These are phyloP conservation scores for Accipiter cooperii DNA, from an alignment of 2,113 vertebrate species.

Conservation along the genomic window DNA sequence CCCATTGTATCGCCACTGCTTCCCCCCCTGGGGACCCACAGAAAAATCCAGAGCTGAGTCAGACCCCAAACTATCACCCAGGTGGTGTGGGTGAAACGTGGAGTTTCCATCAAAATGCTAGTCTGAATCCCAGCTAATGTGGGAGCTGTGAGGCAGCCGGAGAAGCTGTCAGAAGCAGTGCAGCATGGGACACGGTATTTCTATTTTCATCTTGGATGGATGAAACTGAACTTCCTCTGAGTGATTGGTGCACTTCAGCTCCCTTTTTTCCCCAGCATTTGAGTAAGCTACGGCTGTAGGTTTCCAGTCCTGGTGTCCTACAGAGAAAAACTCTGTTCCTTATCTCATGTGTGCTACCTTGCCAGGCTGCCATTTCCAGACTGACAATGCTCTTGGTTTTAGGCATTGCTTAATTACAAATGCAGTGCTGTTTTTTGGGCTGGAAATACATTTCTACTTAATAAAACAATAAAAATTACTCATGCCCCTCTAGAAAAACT, in stretches of 20 bases:
- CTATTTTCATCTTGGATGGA: background rate
- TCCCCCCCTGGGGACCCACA: background rate
- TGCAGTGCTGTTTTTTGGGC: background rate
- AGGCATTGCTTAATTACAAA: constrained; percentile 11
- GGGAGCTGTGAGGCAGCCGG: fast-evolving
- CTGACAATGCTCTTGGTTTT: background rate
- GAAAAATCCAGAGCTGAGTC: background rate
- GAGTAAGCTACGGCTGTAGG: background rate
- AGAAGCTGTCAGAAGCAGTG: background rate
- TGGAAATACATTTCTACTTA: background rate
- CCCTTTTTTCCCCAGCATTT: background rate
- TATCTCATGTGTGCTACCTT: fast-evolving
- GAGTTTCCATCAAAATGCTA: background rate
- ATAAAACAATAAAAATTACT: background rate
- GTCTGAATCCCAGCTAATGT: background rate
- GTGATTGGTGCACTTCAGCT: background rate
- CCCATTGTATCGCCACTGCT: fast-evolving
- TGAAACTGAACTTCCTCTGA: background rate
- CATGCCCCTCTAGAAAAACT: background rate
- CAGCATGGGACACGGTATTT: background rate
- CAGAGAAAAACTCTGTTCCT: background rate
- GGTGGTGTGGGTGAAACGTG: background rate
- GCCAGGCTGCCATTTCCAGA: background rate
- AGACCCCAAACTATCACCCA: background rate
- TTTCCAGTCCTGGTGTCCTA: background rate